Conservation (phyloP, 2,113 vertebrate species). For the Caloenas nicobarica region DNA sequence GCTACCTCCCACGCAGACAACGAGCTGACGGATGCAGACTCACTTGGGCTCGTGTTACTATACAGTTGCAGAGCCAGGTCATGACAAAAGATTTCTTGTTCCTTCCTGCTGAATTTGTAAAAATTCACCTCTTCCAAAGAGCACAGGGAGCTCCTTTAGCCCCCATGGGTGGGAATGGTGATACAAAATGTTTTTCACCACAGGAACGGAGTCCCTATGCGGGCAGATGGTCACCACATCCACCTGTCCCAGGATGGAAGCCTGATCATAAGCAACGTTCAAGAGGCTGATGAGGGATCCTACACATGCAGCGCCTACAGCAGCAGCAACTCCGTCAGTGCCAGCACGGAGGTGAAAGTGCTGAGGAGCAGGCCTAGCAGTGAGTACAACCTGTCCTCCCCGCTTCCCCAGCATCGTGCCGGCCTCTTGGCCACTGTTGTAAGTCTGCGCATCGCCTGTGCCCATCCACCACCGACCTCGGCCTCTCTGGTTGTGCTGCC, state of each 20-base stretch:
- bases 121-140: neutral
- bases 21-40: neutral
- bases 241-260: conserved; percentile 84
- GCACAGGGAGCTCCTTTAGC: neutral
- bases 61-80: neutral
- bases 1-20: neutral
- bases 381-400: conserved; percentile 5
- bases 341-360: conserved; percentile 87
- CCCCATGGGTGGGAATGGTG: neutral
- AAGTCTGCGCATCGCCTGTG: rapidly evolving
- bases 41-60: neutral
- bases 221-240: conserved; percentile 78
- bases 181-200: neutral
- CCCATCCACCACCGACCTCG: rapidly evolving
- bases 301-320: conserved; percentile 94
- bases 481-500: neutral
- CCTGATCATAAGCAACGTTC: conserved; percentile 82
- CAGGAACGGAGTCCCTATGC: conserved; percentile 89
- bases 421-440: rapidly evolving
- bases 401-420: rapidly evolving
- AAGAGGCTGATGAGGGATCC: conserved; percentile 83
- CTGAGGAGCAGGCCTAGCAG: conserved; percentile 60
- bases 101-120: neutral
- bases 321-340: conserved; percentile 87
- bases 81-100: neutral